These are phyloP conservation scores for Oxystoma pomonae DNA, from an alignment of 2,888 invertebrate genomes.

Conservation along the genomic window DNA sequence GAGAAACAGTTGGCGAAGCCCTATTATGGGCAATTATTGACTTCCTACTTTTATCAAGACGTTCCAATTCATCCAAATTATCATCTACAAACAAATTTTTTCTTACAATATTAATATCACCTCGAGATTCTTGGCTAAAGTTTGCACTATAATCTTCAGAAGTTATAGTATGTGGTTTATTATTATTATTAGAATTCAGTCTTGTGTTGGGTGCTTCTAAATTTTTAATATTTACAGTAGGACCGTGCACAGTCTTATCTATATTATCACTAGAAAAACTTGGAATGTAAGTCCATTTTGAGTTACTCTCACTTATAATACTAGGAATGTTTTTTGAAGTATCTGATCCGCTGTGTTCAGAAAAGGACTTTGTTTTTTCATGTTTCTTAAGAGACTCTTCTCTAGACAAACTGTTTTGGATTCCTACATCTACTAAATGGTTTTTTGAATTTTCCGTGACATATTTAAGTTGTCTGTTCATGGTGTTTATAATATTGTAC, in stretches of 20 bases:
- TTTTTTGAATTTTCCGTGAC: conserved; percentile 26
- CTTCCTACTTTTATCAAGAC: conserved; percentile 13
- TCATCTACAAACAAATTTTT: neutral
- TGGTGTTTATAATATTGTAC: conserved; percentile 58
- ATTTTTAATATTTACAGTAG: neutral
- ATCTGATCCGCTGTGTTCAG: conserved; percentile 41
- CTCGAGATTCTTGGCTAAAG: neutral
- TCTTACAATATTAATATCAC: neutral
- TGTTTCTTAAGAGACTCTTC: neutral
- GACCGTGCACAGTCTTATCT: neutral
- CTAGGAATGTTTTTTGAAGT: conserved; percentile 48
- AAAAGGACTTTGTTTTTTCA: neutral
- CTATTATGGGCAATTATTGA: conserved; percentile 21
- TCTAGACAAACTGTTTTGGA: conserved; percentile 30
- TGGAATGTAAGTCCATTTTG: neutral
- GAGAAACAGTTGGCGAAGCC: conserved; percentile 7
- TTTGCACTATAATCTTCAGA: neutral
- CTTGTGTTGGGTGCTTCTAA: neutral
- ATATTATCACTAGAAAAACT: neutral
- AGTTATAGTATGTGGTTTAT: neutral
- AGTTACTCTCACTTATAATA: conserved; percentile 27
- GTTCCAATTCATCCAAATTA: neutral
- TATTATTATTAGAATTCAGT: neutral
- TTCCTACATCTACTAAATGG: conserved; percentile 31
- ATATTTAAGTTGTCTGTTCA: conserved; percentile 53